Base-by-base conservation (phyloP, 2,113 vertebrate species). In the Oenanthe oenanthe region DNA sequence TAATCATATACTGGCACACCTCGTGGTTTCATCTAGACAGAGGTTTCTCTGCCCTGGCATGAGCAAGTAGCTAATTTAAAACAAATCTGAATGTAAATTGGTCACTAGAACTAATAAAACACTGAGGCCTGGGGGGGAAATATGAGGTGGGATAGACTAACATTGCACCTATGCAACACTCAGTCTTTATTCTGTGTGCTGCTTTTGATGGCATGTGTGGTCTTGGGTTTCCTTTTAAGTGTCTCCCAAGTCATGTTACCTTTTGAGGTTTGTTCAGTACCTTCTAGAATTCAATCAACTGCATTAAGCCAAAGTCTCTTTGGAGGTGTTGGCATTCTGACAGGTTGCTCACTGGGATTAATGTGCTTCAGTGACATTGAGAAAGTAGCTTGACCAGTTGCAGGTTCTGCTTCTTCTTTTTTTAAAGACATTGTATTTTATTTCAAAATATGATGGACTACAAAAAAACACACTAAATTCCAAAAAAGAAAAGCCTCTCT, bases 81-180 rank as follows among this genome's bases (percentile, higher is more conserved):
- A 47, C 29, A 56, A 51, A 50, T n/a, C 24, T 21, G 2, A 66
- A 76, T 72, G 53, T 75, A 32, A 79, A 47, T 5, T 57, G 7
- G 5, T 21, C 28, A 42, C 7, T 48, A 22, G 19, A 56, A 50
- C 4, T 26, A 13, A 3, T 53, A 50, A 68, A 82, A 34, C 21
- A 50, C 4, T 56, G 4, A 8, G 7, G 17, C 4, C 4, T 2
- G 4, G 4, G 19, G 4, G 4, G 3, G 21, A 57, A 40, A n/a
- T 4, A 51, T 63, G 58, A 12, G 0, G 13, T 15, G 7, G 5
- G 5, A 25, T 32, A 43, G 20, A 67, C 16, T 34, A 76, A 21
- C 3, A 47, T 40, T 78, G 26, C 15, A 20, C 4, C 58, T 57
- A 12, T 38, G 7, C 21, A 28, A 6, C 16, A 19, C 31, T 79